These are phyloP conservation scores for Pseudopodoces humilis DNA, from an alignment of 2,113 vertebrate species.

Conservation along the genomic window DNA sequence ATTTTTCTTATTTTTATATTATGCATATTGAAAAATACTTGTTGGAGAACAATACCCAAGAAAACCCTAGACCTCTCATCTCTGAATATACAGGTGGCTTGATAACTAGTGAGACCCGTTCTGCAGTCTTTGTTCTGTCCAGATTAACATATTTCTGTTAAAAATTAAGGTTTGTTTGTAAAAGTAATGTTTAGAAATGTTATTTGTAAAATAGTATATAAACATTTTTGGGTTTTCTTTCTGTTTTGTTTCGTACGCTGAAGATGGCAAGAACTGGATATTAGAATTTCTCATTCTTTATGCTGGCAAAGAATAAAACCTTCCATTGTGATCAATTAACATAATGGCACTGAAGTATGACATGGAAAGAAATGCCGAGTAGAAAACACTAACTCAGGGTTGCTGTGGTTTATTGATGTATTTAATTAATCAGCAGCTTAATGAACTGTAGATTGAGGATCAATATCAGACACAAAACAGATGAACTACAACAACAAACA, in stretches of 20 bases:
- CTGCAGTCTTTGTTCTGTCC: not conserved
- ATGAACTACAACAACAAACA: not conserved
- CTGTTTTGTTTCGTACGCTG: not conserved
- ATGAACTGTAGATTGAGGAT: not conserved
- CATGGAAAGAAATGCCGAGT: not conserved
- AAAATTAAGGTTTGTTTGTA: not conserved
- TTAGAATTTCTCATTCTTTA: not conserved
- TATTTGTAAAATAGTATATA: not conserved
- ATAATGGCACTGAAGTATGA: not conserved
- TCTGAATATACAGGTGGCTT: not conserved
- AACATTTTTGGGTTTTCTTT: not conserved
- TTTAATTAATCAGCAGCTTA: not conserved
- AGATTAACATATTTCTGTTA: not conserved
- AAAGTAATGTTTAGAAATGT: not conserved
- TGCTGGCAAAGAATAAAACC: not conserved
- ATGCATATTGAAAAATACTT: not conserved
- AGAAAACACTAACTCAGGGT: not conserved
- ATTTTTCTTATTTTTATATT: not conserved
- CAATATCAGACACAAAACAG: not conserved
- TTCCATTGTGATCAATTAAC: not conserved
- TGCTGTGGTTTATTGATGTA: not conserved
- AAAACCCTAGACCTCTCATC: not conserved
- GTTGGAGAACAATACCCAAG: accelerated
- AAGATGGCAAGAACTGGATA: not conserved
- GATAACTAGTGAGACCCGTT: not conserved